These are phyloP conservation scores for Zoanthus gigantus DNA, from an alignment of 92 coral and sea anemone genomes.

Conservation along the genomic window DNA sequence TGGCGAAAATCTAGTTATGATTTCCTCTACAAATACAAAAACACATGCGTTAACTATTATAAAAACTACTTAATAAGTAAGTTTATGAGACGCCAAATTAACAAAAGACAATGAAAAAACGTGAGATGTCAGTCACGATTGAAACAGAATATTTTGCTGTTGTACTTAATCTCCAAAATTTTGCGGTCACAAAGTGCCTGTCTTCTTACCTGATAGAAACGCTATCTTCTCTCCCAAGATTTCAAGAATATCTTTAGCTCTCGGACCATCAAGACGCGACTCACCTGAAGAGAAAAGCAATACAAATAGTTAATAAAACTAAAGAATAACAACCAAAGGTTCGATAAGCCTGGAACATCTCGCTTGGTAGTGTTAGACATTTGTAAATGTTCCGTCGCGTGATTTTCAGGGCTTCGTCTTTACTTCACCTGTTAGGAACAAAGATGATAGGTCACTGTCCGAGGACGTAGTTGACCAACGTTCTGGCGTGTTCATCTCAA, in stretches of 20 bases:
- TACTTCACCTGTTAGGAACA: conserved; percentile 83
- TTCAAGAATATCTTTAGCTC: conserved; percentile 90
- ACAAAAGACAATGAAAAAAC: not conserved
- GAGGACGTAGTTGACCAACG: conserved; percentile 99
- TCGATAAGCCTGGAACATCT: conserved; percentile 38
- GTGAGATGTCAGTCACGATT: conserved; percentile 35
- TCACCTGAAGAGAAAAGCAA: conserved; percentile 76
- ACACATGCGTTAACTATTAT: not conserved
- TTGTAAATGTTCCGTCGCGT: conserved; percentile 51
- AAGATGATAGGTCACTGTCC: conserved; percentile 96
- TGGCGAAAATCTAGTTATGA: not conserved
- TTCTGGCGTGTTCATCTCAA: conserved; percentile 93
- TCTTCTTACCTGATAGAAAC: conserved; percentile 84
- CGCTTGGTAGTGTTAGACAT: conserved; percentile 44
- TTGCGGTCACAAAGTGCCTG: conserved; percentile 31
- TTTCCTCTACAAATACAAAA: not conserved
- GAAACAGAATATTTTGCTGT: conserved; percentile 12
- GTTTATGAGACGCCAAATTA: not conserved
- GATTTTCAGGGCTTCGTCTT: conserved; percentile 21
- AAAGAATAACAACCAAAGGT: conserved; percentile 50
- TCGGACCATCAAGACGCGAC: conserved; percentile 79
- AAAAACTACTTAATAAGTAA: conserved; percentile 20
- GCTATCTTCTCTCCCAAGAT: conserved; percentile 90
- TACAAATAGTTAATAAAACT: conserved; percentile 53
- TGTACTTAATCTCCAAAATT: not conserved